These are phyloP conservation scores for Mormyrus lacerda DNA, from an alignment of 2,113 vertebrate species.

Conservation along the genomic window DNA sequence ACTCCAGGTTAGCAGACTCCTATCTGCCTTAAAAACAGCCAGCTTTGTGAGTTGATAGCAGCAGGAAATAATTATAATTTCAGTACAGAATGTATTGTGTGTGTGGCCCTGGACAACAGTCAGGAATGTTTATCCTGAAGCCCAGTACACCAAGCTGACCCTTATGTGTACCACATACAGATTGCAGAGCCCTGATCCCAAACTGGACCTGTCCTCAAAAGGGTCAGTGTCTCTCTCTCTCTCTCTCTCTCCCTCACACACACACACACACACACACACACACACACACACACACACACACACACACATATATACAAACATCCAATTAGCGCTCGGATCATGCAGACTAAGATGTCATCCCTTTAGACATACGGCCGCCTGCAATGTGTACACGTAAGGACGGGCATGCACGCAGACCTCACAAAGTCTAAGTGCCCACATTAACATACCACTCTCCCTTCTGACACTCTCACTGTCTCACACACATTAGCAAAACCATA, in stretches of 20 bases:
- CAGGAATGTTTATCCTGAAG: slow-evolving; percentile 52
- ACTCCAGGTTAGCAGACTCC: slow-evolving; percentile 20
- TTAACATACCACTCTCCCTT: not conserved
- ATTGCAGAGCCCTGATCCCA: not conserved
- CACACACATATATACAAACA: not conserved
- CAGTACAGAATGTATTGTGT: slow-evolving; percentile 45
- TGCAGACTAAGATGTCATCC: not conserved
- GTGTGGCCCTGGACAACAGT: slow-evolving; percentile 44
- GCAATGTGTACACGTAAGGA: not conserved
- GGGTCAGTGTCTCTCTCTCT: not conserved
- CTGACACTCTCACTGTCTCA: not conserved
- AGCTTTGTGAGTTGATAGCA: slow-evolving; percentile 39
- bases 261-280: not conserved
- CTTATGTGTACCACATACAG: not conserved
- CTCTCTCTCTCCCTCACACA: too few relatives aligned
- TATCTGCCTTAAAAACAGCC: slow-evolving; percentile 37
- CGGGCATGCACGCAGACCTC: not conserved
- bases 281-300: not conserved
- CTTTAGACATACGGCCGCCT: not conserved
- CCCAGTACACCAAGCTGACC: slow-evolving; percentile 19
- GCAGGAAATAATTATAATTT: slow-evolving; percentile 53
- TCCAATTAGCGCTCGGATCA: slow-evolving; percentile 12
- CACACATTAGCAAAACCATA: not conserved
- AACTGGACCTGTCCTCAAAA: not conserved
- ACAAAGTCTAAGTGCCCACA: not conserved